A percentile compares a stretch with the other conserved stretches of the same genome.
Conservation (phyloP, 2,888 invertebrate species). For the Tenthredo scrophulariae region DNA sequence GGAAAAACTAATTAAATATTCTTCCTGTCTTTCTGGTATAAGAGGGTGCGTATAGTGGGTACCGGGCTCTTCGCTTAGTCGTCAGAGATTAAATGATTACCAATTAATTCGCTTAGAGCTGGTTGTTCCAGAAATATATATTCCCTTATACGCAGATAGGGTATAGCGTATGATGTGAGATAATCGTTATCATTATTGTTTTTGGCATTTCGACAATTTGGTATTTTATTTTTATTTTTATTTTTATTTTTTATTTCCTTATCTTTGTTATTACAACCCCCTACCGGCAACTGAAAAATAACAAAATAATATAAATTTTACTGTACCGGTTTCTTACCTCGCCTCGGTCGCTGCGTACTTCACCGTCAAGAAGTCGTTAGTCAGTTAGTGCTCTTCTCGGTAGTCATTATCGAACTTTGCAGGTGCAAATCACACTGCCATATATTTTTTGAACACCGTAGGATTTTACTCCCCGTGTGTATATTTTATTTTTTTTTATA, state of each 20-base stretch:
- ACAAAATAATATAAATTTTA: constrained; percentile 20
- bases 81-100: constrained; percentile 47
- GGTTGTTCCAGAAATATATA: background rate
- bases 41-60: constrained; percentile 54
- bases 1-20: constrained; percentile 79
- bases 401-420: constrained; percentile 61
- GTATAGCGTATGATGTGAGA: background rate
- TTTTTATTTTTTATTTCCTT: background rate
- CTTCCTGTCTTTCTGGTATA: constrained; percentile 59
- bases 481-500: background rate
- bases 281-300: background rate
- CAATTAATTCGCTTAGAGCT: constrained; percentile 38
- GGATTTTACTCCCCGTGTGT: background rate
- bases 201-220: background rate
- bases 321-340: constrained; percentile 27
- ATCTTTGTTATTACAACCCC: background rate
- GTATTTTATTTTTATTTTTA: background rate
- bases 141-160: background rate
- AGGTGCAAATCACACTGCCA: constrained; percentile 37
- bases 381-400: constrained; percentile 73
- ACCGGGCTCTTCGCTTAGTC: background rate
- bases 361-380: constrained; percentile 12
- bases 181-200: background rate
- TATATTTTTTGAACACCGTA: background rate
- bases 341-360: background rate